Conservation (phyloP, 2,113 vertebrate species). For the Esox niger region DNA sequence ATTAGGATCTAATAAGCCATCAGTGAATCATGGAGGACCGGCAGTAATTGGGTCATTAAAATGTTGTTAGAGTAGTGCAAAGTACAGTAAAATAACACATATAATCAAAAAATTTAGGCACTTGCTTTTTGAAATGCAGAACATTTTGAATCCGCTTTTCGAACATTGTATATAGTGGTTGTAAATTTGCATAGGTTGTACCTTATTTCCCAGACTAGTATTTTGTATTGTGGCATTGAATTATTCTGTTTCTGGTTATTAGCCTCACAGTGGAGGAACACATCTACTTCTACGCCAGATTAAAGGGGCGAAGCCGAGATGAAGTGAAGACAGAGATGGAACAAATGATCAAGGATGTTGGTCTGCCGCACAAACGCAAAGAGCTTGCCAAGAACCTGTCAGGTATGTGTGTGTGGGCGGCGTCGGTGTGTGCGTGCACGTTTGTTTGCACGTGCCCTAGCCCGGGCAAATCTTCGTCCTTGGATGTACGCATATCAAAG, state of each 20-base stretch:
- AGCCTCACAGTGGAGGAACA: slow-evolving; percentile 97
- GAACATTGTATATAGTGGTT: neutral
- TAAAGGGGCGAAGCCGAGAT: slow-evolving; percentile 82
- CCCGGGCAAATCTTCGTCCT: too few relatives aligned
- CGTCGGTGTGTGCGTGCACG: slow-evolving; percentile 3
- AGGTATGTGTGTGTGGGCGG: slow-evolving; percentile 62
- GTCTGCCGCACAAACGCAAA: slow-evolving; percentile 90
- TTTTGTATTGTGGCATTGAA: too few relatives aligned
- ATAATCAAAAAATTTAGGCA: too few relatives aligned
- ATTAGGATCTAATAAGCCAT: neutral
- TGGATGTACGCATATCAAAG: neutral
- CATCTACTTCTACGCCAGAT: slow-evolving; percentile 93
- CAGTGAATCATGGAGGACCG: too few relatives aligned
- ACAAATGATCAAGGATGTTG: slow-evolving; percentile 91
- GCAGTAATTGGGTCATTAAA: too few relatives aligned
- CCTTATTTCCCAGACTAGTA: too few relatives aligned
- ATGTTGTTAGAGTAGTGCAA: too few relatives aligned
- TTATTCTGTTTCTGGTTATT: neutral
- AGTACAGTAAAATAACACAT: too few relatives aligned
- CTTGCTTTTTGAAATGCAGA: too few relatives aligned
- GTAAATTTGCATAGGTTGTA: too few relatives aligned
- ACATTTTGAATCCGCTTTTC: neutral
- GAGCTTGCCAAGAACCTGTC: slow-evolving; percentile 81
- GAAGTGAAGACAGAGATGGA: slow-evolving; percentile 86
- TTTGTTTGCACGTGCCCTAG: too few relatives aligned